Base-by-base conservation (phyloP, 2,113 vertebrate genomes). In the Camarhynchus parvulus region DNA sequence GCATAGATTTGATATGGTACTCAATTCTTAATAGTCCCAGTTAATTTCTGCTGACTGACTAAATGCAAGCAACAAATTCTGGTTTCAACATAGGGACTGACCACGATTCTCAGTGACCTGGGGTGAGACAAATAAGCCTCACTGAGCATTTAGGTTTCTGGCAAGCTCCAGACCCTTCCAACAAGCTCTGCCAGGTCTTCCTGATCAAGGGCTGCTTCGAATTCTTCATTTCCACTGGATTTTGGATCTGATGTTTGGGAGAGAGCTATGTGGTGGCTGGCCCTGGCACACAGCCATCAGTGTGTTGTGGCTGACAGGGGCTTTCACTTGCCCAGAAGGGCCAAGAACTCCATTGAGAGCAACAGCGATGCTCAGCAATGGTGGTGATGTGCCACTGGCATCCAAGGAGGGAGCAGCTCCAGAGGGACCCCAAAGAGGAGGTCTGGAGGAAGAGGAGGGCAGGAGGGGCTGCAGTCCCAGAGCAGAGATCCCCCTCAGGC, bases 291-390 rank as follows among this genome's bases (percentile, higher is more conserved):
- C 14, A 69, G 59, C 23, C 27, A 39, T 30, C 23, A 83, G 41
- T 0, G 0, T 47, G 22, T 5, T 28, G 28, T 21, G 41, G 15
- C 53, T 58, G 39, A 30, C 23, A 50, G 20, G 18, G 2, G 5
- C 21, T 39, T 21, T 22, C 9, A 7, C 19, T 41, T 25, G 33
- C 30, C 46, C 39, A 55, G 53, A 67, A 72, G 22, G 19, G 44
- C 11, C 37, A 78, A 42, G 63, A 91, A 30, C 44, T 63, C 49
- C 31, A 16, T 5, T 46, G 47, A 53, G 46, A 53, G 35, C 56
- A 35, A 21, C 11, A 49, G 62, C 49, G 41, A 22, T 46, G 17
- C 16, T 55, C 33, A 28, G 67, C 52, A 79, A 13, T 22, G 31
- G 41, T 27, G 41, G n/a, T 23, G 58, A 55, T 1, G 1, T 58